Evolutionary conservation across 2,797 vertebrate genomes (phyloP).

Genomic region (Sphaeramia orbicularis): DNA sequence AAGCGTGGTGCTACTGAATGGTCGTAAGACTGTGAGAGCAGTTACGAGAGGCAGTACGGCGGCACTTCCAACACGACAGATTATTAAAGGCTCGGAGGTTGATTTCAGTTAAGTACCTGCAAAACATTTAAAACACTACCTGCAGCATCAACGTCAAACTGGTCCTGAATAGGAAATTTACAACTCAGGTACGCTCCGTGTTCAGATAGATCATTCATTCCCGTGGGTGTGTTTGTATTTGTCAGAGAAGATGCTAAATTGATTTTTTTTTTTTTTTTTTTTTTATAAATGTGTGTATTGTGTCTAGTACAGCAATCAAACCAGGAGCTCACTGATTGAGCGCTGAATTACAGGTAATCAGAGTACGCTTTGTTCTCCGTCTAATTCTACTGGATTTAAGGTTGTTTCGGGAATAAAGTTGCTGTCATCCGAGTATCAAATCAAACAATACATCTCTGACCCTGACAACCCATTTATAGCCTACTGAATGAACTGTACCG

Average conservation of each 20-base stretch:
- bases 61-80: constrained; percentile 34
- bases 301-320: constrained; percentile 33
- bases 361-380: neutral
- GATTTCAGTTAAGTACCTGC: constrained; percentile 28
- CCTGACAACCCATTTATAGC: neutral
- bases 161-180: constrained; percentile 19
- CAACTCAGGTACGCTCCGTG: constrained; percentile 16
- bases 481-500: no score
- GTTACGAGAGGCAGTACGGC: constrained; percentile 32
- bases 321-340: constrained; percentile 6
- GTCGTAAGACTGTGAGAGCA: constrained; percentile 26
- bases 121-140: constrained; percentile 34
- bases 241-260: neutral
- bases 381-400: constrained; percentile 7
- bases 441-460: neutral
- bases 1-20: constrained; percentile 14
- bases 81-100: constrained; percentile 45
- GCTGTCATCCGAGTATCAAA: neutral
- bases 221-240: neutral
- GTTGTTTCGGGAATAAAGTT: neutral
- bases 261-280: constrained; percentile 3
- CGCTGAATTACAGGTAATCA: constrained; percentile 13
- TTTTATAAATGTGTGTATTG: constrained; percentile 5
- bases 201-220: neutral
- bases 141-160: constrained; percentile 38